A percentile compares a stretch with the other conserved stretches of the same genome.
phyloP scores from a whole-genome alignment of 2,113 vertebrate genomes.

The Neomonachus schauinslandi region DNA sequence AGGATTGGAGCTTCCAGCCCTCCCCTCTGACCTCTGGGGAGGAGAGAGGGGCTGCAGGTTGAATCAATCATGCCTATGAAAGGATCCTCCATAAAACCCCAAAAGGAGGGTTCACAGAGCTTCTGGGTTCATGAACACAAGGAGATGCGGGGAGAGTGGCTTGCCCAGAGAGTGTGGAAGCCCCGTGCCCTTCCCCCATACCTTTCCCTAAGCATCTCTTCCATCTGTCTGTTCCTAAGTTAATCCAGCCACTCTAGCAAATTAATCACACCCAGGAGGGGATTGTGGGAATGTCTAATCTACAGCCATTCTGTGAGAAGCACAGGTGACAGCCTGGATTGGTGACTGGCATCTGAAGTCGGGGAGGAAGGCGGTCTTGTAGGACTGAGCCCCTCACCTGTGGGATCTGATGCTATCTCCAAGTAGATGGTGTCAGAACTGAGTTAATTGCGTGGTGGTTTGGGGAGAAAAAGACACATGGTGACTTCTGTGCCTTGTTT shows the following conservation, averaged over 20 bases:
- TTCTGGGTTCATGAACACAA: not conserved
- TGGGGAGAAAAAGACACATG: fast-evolving
- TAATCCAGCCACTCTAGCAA: not conserved
- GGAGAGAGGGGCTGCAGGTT: not conserved
- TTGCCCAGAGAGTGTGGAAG: fast-evolving
- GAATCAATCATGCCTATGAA: not conserved
- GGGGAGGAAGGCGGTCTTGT: not conserved
- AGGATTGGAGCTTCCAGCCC: not conserved
- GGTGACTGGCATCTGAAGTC: not conserved
- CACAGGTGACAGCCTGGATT: not conserved
- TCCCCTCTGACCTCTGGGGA: not conserved
- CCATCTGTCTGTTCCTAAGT: not conserved
- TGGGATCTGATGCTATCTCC: fast-evolving
- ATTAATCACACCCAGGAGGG: not conserved
- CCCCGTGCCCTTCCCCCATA: not conserved
- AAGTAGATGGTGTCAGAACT: fast-evolving
- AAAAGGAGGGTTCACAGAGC: not conserved
- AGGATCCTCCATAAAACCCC: not conserved
- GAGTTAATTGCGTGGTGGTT: not conserved
- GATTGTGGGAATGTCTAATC: fast-evolving
- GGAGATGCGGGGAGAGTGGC: not conserved
- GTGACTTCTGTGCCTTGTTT: not conserved
- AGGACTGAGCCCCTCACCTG: not conserved
- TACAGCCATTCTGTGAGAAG: not conserved
- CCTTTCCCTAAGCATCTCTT: not conserved